Base-by-base conservation (phyloP, 2,113 vertebrate genomes). In the Carassius gibelio region DNA sequence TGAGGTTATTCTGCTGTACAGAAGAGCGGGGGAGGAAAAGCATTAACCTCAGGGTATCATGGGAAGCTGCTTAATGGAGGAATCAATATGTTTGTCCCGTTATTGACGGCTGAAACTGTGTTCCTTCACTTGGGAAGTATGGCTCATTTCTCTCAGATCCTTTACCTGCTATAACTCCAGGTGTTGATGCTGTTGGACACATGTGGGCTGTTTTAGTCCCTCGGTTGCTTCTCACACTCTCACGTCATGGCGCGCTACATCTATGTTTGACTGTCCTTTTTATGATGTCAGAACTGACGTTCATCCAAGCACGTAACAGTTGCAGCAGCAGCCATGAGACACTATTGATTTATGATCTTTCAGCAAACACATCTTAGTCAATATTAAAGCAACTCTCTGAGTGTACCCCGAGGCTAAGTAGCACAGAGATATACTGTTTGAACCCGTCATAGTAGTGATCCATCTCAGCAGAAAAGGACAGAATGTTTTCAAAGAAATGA, bases 381-480 rank as follows among this genome's bases (percentile, higher is more conserved):
- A 75, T 81, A 85, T 72, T 45, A 85, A 85, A 79, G 77, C 10
- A 42, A 52, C 52, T 55, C 52, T 55, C 52, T 55, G 52, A 55
- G 52, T 55, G 17, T 55, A 55, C 14, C 52, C 52, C 15, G 52
- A 55, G 52, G 52, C 57, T 59, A 9, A 83, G 81, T 75, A 68
- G 17, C 75, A 59, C 68, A 55, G 85, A 23, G 42, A 90, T 92
- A 92, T 86, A 92, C 61, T 93, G 75, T 84, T 62, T 84, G 88
- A 75, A 52, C 2, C 0, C 68, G n/a, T 80, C 11, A 48, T 64
- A 77, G 62, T 64, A 75, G 79, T 50, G 42, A 81, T 81, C 45
- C 42, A 81, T 68, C 79, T 34, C 23, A 34, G 79, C 34, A 50
- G 79, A 68, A 26, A 66, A 81, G 23, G 42, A 62, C 7, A 23